Conservation (phyloP, 1,140 invertebrate genomes). For the Lepidotrigona ventralis region DNA sequence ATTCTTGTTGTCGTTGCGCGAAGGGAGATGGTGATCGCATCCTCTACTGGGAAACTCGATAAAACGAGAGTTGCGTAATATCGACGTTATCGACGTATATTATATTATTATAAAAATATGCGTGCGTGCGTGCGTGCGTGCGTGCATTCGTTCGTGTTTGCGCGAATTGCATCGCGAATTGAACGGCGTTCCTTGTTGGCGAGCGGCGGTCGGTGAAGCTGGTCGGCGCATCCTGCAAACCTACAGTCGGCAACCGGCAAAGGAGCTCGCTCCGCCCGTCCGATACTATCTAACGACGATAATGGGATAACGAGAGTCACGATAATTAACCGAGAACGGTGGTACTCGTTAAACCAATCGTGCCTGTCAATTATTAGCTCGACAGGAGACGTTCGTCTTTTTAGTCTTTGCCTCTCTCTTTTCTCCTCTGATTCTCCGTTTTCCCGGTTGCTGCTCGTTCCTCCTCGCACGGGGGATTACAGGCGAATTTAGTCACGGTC, state of each 20-base stretch:
- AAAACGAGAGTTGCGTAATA: too few relatives aligned
- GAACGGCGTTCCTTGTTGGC: not conserved
- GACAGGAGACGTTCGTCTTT: not conserved
- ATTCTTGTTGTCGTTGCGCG: too few relatives aligned
- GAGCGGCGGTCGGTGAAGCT: not conserved
- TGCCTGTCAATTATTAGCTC: not conserved
- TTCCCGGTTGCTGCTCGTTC: not conserved
- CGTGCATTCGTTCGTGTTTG: too few relatives aligned
- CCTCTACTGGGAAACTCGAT: too few relatives aligned
- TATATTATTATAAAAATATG: too few relatives aligned
- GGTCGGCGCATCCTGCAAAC: constrained; percentile 3
- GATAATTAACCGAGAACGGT: constrained; percentile 53
- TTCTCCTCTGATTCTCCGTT: not conserved
- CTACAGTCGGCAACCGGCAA: constrained; percentile 51
- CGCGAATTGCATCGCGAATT: not conserved
- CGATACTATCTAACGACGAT: constrained; percentile 55
- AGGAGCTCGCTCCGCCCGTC: constrained; percentile 12
- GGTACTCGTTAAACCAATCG: constrained; percentile 1
- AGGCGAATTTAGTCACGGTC: not conserved
- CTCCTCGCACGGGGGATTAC: not conserved
- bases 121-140: too few relatives aligned
- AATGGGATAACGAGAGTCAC: constrained; percentile 56
- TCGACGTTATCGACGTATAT: too few relatives aligned
- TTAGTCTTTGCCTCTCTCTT: not conserved
- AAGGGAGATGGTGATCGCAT: too few relatives aligned